Evolutionary conservation across 2,797 vertebrate species (phyloP).

Genomic region (Rhynchonycteris naso): DNA sequence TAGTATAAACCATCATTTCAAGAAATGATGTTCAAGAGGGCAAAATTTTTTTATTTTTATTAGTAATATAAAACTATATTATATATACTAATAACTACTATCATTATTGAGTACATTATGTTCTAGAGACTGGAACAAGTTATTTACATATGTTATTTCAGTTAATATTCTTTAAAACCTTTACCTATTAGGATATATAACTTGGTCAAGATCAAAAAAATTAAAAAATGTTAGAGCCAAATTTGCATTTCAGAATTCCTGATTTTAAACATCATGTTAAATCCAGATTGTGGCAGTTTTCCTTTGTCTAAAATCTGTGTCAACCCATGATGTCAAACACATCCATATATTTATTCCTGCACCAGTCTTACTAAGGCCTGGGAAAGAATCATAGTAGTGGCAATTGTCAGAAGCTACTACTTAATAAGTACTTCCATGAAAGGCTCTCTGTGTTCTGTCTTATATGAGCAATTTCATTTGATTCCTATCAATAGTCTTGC

Average conservation of each 20-base stretch:
- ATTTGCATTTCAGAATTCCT: neutral
- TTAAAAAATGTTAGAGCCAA: neutral
- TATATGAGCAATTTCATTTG: neutral
- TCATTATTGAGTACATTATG: neutral
- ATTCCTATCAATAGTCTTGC: neutral
- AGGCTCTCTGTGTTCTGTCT: neutral
- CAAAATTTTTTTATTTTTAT: conserved; percentile 15
- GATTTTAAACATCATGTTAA: neutral
- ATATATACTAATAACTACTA: neutral
- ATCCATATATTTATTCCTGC: neutral
- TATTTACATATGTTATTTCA: conserved; percentile 39
- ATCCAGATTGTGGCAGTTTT: neutral
- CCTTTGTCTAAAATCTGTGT: neutral
- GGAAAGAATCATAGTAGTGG: neutral
- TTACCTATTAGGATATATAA: neutral
- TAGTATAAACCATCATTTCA: conserved; percentile 31
- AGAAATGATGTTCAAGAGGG: neutral
- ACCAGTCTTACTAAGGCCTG: neutral
- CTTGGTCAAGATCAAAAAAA: neutral
- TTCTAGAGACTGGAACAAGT: neutral
- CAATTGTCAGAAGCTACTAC: neutral
- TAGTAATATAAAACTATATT: conserved; percentile 38
- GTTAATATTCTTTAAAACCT: neutral
- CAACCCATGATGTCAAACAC: neutral
- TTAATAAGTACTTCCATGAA: neutral